Evolutionary conservation across 2,888 invertebrate species (phyloP).

Genomic region (Sepiola atlantica): DNA sequence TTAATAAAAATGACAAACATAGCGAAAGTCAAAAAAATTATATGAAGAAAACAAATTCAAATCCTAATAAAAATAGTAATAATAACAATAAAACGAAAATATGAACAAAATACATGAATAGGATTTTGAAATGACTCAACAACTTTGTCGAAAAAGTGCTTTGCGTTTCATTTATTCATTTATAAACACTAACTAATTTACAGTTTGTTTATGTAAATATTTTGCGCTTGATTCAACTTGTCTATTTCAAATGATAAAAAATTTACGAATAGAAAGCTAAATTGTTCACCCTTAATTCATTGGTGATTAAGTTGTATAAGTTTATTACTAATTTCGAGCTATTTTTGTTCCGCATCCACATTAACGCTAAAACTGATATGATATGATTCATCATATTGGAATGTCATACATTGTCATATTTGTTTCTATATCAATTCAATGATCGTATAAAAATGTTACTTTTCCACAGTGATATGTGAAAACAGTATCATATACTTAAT

Average conservation of each 20-base stretch:
- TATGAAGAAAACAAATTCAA: conserved; percentile 42
- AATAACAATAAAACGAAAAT: background rate
- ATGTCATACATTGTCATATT: background rate
- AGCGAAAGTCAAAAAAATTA: conserved; percentile 41
- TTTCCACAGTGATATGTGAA: background rate
- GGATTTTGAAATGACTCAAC: background rate
- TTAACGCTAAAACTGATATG: background rate
- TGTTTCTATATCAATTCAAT: background rate
- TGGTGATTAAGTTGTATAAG: background rate
- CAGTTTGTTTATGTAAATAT: background rate
- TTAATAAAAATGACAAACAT: conserved; percentile 33
- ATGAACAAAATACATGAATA: background rate
- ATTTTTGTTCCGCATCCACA: too few species aligned
- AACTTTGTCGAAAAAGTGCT: background rate
- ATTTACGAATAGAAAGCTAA: background rate
- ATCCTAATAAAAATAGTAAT: conserved; percentile 42
- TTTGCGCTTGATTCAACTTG: background rate
- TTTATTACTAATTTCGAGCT: background rate
- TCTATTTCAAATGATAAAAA: background rate
- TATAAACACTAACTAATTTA: background rate
- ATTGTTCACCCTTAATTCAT: background rate
- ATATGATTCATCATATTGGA: background rate
- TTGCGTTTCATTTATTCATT: background rate
- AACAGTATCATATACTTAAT: background rate
- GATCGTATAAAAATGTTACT: background rate